A percentile compares a stretch with the other conserved stretches of the same genome.
Conservation (phyloP, 2,797 vertebrate genomes). For the Arrhamphus sclerolepis region DNA sequence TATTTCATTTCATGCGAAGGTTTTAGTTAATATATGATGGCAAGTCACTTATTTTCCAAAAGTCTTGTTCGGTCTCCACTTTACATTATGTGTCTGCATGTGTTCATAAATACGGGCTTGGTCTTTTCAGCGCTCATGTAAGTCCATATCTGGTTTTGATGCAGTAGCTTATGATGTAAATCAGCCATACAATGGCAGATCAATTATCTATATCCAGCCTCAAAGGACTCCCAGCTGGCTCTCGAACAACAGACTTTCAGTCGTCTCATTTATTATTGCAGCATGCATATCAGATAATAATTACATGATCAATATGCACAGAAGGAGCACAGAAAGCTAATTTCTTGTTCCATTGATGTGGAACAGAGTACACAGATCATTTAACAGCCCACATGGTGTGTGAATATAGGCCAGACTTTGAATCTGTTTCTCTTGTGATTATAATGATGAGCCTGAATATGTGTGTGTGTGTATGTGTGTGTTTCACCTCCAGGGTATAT, state of each 20-base stretch:
- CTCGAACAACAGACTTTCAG: constrained; percentile 14
- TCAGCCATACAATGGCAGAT: neutral
- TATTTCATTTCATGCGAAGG: too few species aligned
- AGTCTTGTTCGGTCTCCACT: too few species aligned
- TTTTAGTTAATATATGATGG: too few species aligned
- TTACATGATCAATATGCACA: constrained; percentile 22
- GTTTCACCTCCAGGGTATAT: constrained; percentile 88
- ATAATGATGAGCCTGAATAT: neutral
- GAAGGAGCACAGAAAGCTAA: neutral
- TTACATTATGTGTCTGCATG: too few species aligned
- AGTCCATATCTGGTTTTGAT: neutral
- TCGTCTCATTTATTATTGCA: constrained; percentile 47
- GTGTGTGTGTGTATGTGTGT: constrained; percentile 16
- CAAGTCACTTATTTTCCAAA: too few species aligned
- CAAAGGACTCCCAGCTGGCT: constrained; percentile 3
- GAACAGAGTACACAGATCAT: constrained; percentile 1
- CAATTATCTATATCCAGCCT: neutral
- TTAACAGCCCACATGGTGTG: neutral
- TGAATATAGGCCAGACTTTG: neutral
- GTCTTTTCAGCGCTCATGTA: neutral
- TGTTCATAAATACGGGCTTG: too few species aligned
- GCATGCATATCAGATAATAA: constrained; percentile 12
- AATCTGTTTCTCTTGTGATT: constrained; percentile 4
- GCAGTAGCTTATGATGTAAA: constrained; percentile 8
- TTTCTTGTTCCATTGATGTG: neutral